Conservation (phyloP, 2,888 invertebrate species). For the Andrena praecox region DNA sequence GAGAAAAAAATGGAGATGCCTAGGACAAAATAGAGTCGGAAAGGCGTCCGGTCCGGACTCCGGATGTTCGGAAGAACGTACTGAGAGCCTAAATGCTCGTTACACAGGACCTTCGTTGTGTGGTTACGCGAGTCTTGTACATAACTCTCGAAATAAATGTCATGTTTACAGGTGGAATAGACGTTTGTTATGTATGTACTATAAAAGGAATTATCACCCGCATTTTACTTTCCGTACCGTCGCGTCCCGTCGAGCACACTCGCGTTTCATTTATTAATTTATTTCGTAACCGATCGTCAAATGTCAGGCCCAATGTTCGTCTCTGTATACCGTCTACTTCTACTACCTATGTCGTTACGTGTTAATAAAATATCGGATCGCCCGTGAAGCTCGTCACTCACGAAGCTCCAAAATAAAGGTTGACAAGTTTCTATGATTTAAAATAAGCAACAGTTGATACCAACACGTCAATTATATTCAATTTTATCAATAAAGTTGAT, state of each 20-base stretch:
- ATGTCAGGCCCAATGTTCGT: constrained; percentile 10
- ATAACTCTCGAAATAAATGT: constrained; percentile 63
- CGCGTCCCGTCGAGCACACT: constrained; percentile 4
- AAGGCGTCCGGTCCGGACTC: constrained; percentile 17
- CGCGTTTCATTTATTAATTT: constrained; percentile 4
- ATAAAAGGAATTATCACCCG: constrained; percentile 40
- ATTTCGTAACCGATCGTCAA: constrained; percentile 14
- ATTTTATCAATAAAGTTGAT: constrained; percentile 54
- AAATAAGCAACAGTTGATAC: constrained; percentile 38
- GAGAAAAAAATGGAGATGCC: constrained; percentile 38
- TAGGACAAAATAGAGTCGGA: constrained; percentile 28
- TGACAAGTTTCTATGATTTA: constrained; percentile 13
- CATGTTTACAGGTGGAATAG: constrained; percentile 58
- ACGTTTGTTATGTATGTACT: constrained; percentile 33
- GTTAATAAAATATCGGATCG: background rate
- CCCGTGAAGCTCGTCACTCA: constrained; percentile 1
- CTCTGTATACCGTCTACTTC: constrained; percentile 2
- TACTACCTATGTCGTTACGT: background rate
- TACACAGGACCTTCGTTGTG: constrained; percentile 41
- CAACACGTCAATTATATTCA: constrained; percentile 51
- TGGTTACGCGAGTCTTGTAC: constrained; percentile 60
- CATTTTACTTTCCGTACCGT: constrained; percentile 18
- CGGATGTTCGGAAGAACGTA: constrained; percentile 36
- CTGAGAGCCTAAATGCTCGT: constrained; percentile 56
- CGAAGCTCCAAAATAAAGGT: constrained; percentile 11